Conservation (phyloP, 2,797 vertebrate genomes). For the Sphenopsis melanotis region DNA sequence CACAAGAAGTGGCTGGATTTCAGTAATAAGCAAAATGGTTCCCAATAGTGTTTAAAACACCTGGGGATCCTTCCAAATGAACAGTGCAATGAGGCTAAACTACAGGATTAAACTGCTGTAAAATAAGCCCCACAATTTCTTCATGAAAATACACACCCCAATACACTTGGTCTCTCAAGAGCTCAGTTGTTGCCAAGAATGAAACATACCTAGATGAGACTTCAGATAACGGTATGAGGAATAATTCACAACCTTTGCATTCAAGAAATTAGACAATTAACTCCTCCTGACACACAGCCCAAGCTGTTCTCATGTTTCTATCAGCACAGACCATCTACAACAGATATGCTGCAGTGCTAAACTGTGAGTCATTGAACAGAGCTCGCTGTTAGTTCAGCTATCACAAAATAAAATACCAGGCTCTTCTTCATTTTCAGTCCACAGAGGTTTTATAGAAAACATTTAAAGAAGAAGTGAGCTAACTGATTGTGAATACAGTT, state of each 20-base stretch:
- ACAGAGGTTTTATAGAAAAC: not conserved
- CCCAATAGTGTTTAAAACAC: slow-evolving; percentile 32
- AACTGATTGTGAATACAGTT: not conserved
- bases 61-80: slow-evolving; percentile 58
- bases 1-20: slow-evolving; percentile 45
- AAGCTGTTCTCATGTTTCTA: not conserved
- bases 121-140: slow-evolving; percentile 26
- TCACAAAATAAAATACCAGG: not conserved
- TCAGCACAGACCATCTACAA: slow-evolving; percentile 32
- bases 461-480: not conserved
- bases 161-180: slow-evolving; percentile 10
- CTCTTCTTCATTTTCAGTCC: not conserved
- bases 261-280: slow-evolving; percentile 31
- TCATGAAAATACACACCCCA: not conserved
- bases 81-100: slow-evolving; percentile 42
- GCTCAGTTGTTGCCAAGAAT: not conserved
- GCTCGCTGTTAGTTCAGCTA: not conserved
- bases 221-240: not conserved
- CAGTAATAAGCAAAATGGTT: slow-evolving; percentile 58
- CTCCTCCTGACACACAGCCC: not conserved
- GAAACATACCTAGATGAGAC: slow-evolving; percentile 12
- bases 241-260: slow-evolving; percentile 5
- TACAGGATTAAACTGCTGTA: slow-evolving; percentile 5
- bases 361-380: slow-evolving; percentile 4
- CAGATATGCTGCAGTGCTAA: not conserved